A percentile compares a stretch with the other conserved stretches of the same genome.
These are phyloP conservation scores for Apotomis turbidana DNA, from an alignment of 2,888 invertebrate genomes.

Conservation along the genomic window DNA sequence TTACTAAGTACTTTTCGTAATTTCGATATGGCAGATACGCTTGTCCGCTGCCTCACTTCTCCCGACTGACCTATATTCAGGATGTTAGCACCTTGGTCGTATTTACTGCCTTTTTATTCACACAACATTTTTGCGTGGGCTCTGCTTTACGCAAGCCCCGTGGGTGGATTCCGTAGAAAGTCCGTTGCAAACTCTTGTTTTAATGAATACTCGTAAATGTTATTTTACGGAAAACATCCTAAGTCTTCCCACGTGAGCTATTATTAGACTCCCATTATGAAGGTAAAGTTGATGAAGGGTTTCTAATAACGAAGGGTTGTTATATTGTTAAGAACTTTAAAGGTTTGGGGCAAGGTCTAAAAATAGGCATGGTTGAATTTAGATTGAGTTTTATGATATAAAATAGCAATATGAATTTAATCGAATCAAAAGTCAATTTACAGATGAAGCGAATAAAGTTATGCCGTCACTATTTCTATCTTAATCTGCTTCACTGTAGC, in stretches of 20 bases:
- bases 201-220: conserved; percentile 1
- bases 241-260: conserved; percentile 13
- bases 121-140: conserved; percentile 1
- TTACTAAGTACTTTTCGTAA: too few species aligned
- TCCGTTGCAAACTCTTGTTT: not conserved
- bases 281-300: not conserved
- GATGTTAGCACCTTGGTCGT: not conserved
- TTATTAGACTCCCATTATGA: conserved; percentile 24
- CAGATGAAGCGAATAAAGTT: too few species aligned
- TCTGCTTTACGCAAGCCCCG: conserved; percentile 5
- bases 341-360: not conserved
- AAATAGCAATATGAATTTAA: too few species aligned
- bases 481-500: too few species aligned
- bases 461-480: too few species aligned
- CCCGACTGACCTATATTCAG: too few species aligned
- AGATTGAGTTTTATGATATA: too few species aligned
- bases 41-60: too few species aligned
- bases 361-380: too few species aligned
- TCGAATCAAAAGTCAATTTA: too few species aligned
- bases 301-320: not conserved
- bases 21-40: too few species aligned
- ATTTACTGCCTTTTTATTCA: not conserved
- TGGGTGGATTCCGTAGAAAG: conserved; percentile 12
- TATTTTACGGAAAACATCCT: conserved; percentile 16
- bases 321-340: not conserved